Percentiles rank a stretch among this genome's conserved stretches.
Evolutionary conservation across 53 echinoderm and acorn worm species (phyloP).

Genomic region (Actinopyga echinites): DNA sequence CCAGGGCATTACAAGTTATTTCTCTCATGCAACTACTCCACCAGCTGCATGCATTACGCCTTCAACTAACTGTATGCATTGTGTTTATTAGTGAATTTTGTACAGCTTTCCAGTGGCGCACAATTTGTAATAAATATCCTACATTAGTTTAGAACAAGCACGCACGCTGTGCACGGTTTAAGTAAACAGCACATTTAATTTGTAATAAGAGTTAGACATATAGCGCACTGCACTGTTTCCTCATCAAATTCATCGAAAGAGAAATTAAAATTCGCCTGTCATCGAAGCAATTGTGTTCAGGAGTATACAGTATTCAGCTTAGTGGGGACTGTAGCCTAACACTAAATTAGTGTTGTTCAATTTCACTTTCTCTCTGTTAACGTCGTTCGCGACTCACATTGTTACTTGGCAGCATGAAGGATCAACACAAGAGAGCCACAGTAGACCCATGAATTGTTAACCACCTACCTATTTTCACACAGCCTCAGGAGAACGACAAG

Average conservation of each 20-base stretch:
- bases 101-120: slow-evolving; percentile 27
- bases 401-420: slow-evolving; percentile 32
- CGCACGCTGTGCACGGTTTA: slow-evolving; percentile 17
- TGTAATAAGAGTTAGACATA: slow-evolving; percentile 22
- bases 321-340: not conserved
- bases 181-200: slow-evolving; percentile 44
- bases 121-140: slow-evolving; percentile 41
- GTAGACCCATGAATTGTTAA: slow-evolving; percentile 41
- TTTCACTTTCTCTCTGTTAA: slow-evolving; percentile 34
- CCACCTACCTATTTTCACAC: slow-evolving; percentile 23
- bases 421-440: slow-evolving; percentile 9
- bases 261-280: slow-evolving; percentile 31
- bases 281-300: slow-evolving; percentile 11
- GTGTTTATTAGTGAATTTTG: slow-evolving; percentile 9
- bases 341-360: not conserved
- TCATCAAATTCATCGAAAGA: slow-evolving; percentile 24
- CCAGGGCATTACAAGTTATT: slow-evolving; percentile 33
- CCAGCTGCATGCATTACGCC: slow-evolving; percentile 18
- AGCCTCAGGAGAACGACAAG: slow-evolving; percentile 33
- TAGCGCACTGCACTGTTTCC: slow-evolving; percentile 16
- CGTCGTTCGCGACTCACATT: slow-evolving; percentile 14
- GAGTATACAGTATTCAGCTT: no score
- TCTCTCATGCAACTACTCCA: not conserved
- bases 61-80: not conserved
- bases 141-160: slow-evolving; percentile 21